Percentiles rank a stretch among this genome's conserved stretches.
Evolutionary conservation across 2,113 vertebrate species (phyloP).

Genomic region (Pedetes capensis): DNA sequence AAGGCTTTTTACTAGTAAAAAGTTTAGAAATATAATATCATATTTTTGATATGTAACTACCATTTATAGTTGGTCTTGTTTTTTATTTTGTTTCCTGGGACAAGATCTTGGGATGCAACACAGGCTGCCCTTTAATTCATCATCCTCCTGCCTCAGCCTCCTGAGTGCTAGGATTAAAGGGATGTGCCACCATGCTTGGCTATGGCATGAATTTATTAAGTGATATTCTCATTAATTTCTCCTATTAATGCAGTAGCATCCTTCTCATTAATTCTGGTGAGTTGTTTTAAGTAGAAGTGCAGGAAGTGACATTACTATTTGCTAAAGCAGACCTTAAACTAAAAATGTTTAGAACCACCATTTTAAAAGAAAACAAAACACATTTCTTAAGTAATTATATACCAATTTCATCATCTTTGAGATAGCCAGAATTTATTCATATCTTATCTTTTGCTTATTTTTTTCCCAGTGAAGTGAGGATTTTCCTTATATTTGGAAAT

Average conservation of each 20-base stretch:
- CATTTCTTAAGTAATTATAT: slow-evolving; percentile 25
- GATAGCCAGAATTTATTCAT: not conserved
- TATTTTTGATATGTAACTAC: not conserved
- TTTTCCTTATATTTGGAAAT: slow-evolving; percentile 3
- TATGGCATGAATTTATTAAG: not conserved
- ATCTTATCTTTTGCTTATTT: not conserved
- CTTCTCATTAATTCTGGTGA: not conserved
- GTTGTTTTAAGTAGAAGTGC: not conserved
- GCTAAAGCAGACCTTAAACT: not conserved
- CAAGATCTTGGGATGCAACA: too few relatives aligned
- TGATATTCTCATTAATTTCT: slow-evolving; percentile 25
- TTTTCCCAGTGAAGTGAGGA: not conserved
- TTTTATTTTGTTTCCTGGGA: too few relatives aligned
- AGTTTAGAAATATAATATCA: too few relatives aligned
- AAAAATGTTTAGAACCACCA: not conserved
- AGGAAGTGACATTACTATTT: not conserved
- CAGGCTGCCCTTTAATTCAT: too few relatives aligned
- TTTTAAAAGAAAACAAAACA: too few relatives aligned
- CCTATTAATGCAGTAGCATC: not conserved
- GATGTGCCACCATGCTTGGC: too few relatives aligned
- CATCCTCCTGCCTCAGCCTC: too few relatives aligned
- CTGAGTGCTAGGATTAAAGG: too few relatives aligned
- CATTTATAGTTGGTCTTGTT: too few relatives aligned
- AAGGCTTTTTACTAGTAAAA: too few relatives aligned
- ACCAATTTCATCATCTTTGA: not conserved